These are phyloP conservation scores for Cephalopachus bancanus DNA, from an alignment of 2,797 vertebrate genomes.

Conservation along the genomic window DNA sequence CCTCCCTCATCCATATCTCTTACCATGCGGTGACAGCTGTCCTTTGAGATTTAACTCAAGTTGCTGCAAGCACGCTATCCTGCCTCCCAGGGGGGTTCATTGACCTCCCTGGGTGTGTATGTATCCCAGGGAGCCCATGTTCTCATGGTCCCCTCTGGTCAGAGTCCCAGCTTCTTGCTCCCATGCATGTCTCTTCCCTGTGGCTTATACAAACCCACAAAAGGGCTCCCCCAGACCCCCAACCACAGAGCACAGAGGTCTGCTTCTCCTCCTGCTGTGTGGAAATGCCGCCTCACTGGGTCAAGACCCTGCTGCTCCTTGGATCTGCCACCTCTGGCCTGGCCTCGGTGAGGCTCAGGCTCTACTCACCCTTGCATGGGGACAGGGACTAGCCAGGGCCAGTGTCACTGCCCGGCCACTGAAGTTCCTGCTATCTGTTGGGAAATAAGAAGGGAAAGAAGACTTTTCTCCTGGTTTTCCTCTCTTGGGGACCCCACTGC, in stretches of 20 bases:
- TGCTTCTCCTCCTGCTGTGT: fast-evolving
- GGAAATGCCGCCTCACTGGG: not conserved
- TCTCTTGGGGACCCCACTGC: not conserved
- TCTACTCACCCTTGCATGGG: not conserved
- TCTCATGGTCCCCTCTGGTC: slow-evolving; percentile 42
- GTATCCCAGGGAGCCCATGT: not conserved
- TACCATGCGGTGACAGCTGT: not conserved
- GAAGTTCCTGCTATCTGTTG: not conserved
- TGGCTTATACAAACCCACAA: not conserved
- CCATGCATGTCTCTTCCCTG: not conserved
- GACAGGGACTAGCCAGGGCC: not conserved
- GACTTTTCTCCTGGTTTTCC: not conserved
- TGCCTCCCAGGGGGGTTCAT: not conserved
- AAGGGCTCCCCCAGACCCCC: fast-evolving
- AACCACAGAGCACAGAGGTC: no score
- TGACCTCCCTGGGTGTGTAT: fast-evolving
- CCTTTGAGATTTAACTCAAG: slow-evolving; percentile 12
- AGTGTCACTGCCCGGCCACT: no score
- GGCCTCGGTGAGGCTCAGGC: not conserved
- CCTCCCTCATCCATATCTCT: not conserved
- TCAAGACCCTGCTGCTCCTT: fast-evolving
- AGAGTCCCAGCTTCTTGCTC: not conserved
- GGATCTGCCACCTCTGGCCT: not conserved
- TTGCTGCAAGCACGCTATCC: not conserved
- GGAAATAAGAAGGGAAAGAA: no score